Conservation (phyloP, 1,140 invertebrate genomes). For the Brachionus plicatilis region DNA sequence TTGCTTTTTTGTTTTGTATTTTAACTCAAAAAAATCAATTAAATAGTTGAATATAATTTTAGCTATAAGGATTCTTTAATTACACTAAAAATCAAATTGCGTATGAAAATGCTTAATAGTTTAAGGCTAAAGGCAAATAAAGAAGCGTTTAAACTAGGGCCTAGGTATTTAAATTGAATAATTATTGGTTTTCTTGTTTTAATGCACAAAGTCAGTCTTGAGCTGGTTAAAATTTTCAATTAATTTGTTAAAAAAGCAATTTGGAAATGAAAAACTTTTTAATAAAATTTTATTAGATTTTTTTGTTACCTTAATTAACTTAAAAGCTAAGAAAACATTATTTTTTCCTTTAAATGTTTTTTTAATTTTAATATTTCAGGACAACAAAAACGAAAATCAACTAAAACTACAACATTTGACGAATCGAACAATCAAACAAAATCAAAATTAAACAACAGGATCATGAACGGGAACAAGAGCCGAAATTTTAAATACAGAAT, state of each 20-base stretch:
- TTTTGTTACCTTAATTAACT: background rate
- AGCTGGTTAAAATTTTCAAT: background rate
- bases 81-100: background rate
- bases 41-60: background rate
- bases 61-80: background rate
- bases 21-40: background rate
- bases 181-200: background rate
- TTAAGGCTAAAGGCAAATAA: background rate
- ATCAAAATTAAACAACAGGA: background rate
- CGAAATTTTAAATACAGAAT: slow-evolving; percentile 63
- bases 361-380: background rate
- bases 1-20: background rate
- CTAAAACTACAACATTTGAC: background rate
- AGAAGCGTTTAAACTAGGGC: background rate
- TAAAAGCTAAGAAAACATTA: background rate
- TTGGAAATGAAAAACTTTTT: background rate
- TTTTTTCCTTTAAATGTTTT: background rate
- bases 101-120: background rate
- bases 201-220: background rate
- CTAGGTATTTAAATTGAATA: background rate
- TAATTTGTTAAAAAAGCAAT: background rate
- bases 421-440: background rate
- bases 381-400: background rate
- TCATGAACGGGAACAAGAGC: background rate
- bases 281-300: background rate